Percentiles rank a stretch among this genome's conserved stretches.
phyloP scores from a whole-genome alignment of 2,113 vertebrate genomes.

The Lamprologus callipterus region DNA sequence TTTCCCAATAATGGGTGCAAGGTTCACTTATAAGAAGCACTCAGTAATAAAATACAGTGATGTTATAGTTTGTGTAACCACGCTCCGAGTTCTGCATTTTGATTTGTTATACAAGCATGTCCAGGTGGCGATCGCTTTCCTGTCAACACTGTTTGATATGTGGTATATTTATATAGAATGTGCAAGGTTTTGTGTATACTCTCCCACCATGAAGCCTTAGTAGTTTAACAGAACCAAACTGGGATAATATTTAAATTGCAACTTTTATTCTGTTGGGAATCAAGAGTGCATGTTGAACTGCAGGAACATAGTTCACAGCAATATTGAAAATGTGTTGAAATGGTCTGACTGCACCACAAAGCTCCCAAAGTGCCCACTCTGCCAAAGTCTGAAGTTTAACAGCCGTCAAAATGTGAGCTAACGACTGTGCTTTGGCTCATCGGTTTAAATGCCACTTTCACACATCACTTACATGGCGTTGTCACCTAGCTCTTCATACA shows the following conservation, averaged over 20 bases:
- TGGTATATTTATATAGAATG: not conserved
- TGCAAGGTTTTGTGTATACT: not conserved
- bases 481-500: slow-evolving; percentile 93
- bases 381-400: not conserved
- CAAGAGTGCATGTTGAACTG: not conserved
- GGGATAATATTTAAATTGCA: not conserved
- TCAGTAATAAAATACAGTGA: not conserved
- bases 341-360: not conserved
- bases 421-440: slow-evolving; percentile 8
- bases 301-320: not conserved
- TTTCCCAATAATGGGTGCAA: not conserved
- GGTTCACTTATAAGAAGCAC: not conserved
- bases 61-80: not conserved
- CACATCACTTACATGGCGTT: slow-evolving; percentile 87
- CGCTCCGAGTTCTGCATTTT: not conserved
- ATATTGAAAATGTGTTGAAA: not conserved
- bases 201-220: not conserved
- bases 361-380: not conserved
- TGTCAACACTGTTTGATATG: not conserved
- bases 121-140: not conserved
- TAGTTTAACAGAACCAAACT: not conserved
- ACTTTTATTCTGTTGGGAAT: not conserved
- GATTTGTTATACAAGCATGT: not conserved
- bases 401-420: not conserved
- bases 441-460: slow-evolving; percentile 6